A percentile compares a stretch with the other conserved stretches of the same genome.
These are phyloP conservation scores for Macropus fuliginosus DNA, from an alignment of 2,797 vertebrate species.

Conservation along the genomic window DNA sequence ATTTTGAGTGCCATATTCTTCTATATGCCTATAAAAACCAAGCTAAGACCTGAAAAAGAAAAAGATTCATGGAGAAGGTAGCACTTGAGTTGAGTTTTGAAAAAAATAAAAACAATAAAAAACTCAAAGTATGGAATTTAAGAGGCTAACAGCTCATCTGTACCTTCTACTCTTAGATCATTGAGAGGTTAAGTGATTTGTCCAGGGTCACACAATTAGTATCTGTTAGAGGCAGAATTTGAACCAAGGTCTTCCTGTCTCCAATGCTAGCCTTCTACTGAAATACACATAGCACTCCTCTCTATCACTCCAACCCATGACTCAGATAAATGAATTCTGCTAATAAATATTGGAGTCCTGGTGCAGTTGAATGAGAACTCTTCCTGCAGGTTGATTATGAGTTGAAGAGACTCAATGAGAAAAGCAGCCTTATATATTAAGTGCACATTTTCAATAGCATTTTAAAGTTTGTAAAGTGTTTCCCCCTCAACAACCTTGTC, in stretches of 20 bases:
- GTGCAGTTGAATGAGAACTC: neutral
- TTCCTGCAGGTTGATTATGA: neutral
- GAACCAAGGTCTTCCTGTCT: neutral
- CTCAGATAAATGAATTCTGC: neutral
- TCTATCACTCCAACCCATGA: neutral
- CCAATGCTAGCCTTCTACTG: neutral
- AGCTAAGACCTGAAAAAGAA: conserved; percentile 47
- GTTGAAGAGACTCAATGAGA: neutral
- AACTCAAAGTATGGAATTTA: neutral
- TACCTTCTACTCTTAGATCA: neutral
- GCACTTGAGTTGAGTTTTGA: neutral
- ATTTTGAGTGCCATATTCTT: conserved; percentile 50
- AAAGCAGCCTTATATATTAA: neutral
- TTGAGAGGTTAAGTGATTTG: neutral
- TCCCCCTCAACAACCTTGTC: neutral
- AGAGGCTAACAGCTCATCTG: neutral
- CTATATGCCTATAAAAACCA: conserved; percentile 52
- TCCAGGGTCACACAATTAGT: neutral
- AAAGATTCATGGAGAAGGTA: neutral
- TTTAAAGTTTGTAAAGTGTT: neutral
- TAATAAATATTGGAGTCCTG: neutral
- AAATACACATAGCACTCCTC: neutral
- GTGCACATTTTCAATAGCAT: neutral
- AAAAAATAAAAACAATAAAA: neutral
- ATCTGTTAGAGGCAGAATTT: neutral